Conservation (phyloP, 2,113 vertebrate species). For the Corapipo altera region DNA sequence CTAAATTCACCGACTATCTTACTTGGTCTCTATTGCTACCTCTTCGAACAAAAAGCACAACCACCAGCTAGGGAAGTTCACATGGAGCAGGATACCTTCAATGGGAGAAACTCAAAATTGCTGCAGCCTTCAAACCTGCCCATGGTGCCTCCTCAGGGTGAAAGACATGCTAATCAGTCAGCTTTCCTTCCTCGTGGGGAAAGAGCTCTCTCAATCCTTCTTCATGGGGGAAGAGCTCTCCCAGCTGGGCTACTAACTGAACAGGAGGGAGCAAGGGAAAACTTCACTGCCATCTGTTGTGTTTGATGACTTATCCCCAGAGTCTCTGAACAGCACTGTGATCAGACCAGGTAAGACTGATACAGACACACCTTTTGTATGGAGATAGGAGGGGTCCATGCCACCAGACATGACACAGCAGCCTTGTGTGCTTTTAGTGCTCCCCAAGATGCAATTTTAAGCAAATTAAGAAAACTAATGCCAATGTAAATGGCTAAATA, state of each 20-base stretch:
- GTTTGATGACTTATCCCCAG: neutral
- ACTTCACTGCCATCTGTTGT: neutral
- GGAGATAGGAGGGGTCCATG: neutral
- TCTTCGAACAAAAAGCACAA: neutral
- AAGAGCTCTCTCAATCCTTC: neutral
- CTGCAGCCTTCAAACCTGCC: neutral
- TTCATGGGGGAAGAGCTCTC: neutral
- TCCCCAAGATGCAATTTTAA: neutral
- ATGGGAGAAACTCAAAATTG: neutral
- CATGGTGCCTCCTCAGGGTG: rapidly evolving
- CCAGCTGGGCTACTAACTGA: neutral
- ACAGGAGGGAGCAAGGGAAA: neutral
- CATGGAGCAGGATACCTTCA: neutral
- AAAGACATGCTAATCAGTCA: neutral
- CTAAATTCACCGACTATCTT: neutral
- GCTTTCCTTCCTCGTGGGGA: neutral
- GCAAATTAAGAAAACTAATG: neutral
- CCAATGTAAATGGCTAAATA: neutral
- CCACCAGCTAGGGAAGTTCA: neutral
- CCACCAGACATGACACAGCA: neutral
- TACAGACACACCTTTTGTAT: neutral
- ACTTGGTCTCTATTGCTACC: neutral
- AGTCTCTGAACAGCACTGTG: neutral
- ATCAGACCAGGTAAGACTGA: neutral
- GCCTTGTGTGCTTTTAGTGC: neutral